A percentile compares a stretch with the other conserved stretches of the same genome.
Conservation (phyloP, 2,113 vertebrate genomes). For the Ginglymostoma cirratum region DNA sequence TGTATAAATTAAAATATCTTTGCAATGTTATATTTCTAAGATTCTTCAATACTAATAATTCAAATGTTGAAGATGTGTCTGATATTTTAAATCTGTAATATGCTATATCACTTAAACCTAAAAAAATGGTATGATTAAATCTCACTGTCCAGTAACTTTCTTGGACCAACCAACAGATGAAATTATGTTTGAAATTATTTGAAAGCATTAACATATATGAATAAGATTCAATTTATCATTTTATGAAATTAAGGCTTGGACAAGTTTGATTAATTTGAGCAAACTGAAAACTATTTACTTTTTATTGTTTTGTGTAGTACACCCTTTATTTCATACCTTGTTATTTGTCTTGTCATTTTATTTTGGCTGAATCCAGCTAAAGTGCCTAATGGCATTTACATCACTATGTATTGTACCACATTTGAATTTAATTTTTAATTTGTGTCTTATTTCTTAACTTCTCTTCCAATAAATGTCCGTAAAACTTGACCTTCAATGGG, state of each 20-base stretch:
- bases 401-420: background rate
- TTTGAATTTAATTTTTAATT: background rate
- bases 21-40: background rate
- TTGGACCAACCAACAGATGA: background rate
- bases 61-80: background rate
- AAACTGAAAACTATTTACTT: background rate
- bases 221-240: background rate
- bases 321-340: background rate
- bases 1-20: background rate
- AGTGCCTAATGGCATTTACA: background rate
- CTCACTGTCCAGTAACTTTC: background rate
- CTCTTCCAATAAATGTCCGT: background rate
- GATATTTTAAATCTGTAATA: background rate
- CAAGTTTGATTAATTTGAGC: background rate
- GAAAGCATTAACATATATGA: background rate
- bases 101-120: background rate
- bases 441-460: background rate
- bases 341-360: background rate
- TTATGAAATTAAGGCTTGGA: background rate
- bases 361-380: background rate
- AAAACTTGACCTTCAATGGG: background rate
- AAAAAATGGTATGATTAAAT: background rate
- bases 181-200: background rate
- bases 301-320: background rate
- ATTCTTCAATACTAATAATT: background rate